Evolutionary conservation across 2,888 invertebrate genomes (phyloP).

Genomic region (Teleogryllus oceanicus): DNA sequence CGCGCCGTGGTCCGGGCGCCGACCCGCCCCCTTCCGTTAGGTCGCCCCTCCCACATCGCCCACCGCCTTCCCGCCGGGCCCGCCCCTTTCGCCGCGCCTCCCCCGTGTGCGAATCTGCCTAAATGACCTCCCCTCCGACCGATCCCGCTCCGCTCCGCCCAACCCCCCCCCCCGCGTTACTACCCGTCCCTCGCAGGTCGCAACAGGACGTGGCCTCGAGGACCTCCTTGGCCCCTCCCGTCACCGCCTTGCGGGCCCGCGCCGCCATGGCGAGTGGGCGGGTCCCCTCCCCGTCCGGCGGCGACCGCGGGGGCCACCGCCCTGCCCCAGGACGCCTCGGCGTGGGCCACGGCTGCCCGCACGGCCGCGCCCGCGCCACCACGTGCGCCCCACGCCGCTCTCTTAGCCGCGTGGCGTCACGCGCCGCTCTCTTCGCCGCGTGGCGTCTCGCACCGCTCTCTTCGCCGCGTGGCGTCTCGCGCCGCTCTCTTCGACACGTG

Average conservation of each 20-base stretch:
- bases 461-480: too few relatives aligned
- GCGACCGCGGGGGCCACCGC: neutral
- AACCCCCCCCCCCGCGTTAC: neutral
- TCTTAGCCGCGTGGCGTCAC: neutral
- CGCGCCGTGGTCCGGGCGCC: conserved; percentile 36
- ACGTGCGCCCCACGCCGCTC: neutral
- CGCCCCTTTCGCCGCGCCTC: neutral
- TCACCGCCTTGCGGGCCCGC: too few relatives aligned
- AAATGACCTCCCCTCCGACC: too few relatives aligned
- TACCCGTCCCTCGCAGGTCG: neutral
- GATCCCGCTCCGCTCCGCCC: neutral
- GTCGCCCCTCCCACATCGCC: conserved; percentile 18
- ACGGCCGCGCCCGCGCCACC: neutral
- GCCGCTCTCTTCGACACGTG: too few relatives aligned
- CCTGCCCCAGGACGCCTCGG: conserved; percentile 10
- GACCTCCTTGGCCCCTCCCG: neutral
- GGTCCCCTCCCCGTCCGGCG: neutral
- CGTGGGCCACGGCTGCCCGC: neutral
- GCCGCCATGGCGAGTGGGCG: neutral
- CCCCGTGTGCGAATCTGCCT: neutral
- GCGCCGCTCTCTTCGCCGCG: too few relatives aligned
- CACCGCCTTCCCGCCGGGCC: neutral
- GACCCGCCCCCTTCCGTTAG: conserved; percentile 25
- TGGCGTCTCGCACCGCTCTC: too few relatives aligned
- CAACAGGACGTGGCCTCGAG: neutral